phyloP scores from a whole-genome alignment of 1,140 invertebrate genomes.

The Drosophila rufa region DNA sequence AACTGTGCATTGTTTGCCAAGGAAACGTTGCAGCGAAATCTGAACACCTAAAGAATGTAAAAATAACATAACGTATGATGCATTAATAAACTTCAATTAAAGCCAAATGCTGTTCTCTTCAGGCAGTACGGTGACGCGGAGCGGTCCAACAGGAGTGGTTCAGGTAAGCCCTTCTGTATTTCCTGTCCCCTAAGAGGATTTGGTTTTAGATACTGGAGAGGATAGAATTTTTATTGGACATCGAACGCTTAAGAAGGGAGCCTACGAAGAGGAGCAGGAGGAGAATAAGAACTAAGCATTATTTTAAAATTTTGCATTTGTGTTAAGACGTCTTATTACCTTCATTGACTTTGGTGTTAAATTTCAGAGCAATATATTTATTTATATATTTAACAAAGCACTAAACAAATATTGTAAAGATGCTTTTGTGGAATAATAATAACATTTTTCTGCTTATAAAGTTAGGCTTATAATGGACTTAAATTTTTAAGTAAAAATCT shows the following conservation, averaged over 20 bases:
- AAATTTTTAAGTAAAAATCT: neutral
- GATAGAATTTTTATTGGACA: conserved; percentile 63
- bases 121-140: neutral
- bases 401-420: neutral
- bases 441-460: neutral
- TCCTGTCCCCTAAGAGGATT: conserved; percentile 73
- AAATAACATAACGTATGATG: conserved; percentile 52
- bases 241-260: conserved; percentile 22
- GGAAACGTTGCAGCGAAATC: conserved; percentile 42
- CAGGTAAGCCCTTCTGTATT: conserved; percentile 5
- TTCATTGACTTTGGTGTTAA: no score
- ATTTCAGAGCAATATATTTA: no score
- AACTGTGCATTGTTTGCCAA: conserved; percentile 65
- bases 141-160: neutral
- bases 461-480: neutral
- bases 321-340: conserved; percentile 10
- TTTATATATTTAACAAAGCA: neutral
- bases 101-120: conserved; percentile 50
- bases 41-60: conserved; percentile 1
- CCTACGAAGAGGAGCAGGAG: neutral
- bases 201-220: conserved; percentile 77
- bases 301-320: conserved; percentile 34
- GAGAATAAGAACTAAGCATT: conserved; percentile 8
- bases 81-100: conserved; percentile 71
- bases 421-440: no score